Base-by-base conservation (phyloP, 1,140 invertebrate species). In the Papilio dardanus region DNA sequence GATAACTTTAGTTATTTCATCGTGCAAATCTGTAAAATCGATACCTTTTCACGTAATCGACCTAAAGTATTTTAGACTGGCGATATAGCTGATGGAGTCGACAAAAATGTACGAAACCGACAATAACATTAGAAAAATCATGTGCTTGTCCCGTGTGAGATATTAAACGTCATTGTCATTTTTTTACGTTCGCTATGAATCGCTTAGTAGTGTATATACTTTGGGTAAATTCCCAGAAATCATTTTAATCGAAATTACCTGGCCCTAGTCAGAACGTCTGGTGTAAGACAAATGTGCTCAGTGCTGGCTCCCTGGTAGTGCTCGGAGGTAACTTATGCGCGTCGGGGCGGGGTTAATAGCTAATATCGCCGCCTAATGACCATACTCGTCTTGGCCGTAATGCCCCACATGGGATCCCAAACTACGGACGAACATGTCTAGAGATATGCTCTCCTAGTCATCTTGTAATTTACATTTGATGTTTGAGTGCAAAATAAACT, bases 281-380 rank as follows among this genome's bases (percentile, higher is more conserved):
- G 5, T n/a, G 28, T 30, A 73, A 73, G 71, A 73, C 71, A 58
- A 73, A 73, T 73, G 71, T 46, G 71, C 71, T 28, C 71, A 58
- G 31, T 33, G 46, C 71, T 73, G 71, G 71, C n/a, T 58, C 46
- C 46, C 71, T 73, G 71, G 71, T 71, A 71, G 37, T 8, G 8
- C 46, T 58, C 77, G 58, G 74, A 35, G 76, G 81, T 85, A 85
- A 86, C 82, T 85, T 87, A 87, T 87, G 85, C 79, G 76, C 80
- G 80, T 81, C 87, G 85, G 88, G 86, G 84, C 80, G 83, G 82
- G 87, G 90, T 86, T 92, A 91, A 91, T 92, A 91, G 89, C 89
- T 92, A 92, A 92, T 92, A 92, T 89, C 86, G 85, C 83, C 78
- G 84, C 83, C 88, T 92, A 91, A 91, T 91, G 91, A 91, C 88